These are phyloP conservation scores for Aotus griseimembra DNA, from an alignment of 2,797 vertebrate genomes.

Conservation along the genomic window DNA sequence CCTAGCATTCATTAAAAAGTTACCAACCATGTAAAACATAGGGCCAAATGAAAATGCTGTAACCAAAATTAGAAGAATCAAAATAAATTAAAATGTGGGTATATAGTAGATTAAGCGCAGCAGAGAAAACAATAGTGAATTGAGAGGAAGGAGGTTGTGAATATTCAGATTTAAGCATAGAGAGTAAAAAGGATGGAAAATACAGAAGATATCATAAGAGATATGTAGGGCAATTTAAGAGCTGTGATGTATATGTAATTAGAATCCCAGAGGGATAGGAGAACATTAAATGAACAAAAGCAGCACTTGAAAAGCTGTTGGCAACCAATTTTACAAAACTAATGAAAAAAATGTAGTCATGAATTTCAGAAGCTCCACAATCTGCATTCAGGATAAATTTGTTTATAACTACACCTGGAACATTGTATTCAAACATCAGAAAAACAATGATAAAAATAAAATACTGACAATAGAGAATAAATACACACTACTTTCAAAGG, in stretches of 20 bases:
- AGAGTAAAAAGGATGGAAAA: conserved; percentile 9
- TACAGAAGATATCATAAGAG: not conserved
- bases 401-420: not conserved
- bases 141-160: not conserved
- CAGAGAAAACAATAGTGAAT: conserved; percentile 2
- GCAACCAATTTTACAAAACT: conserved; percentile 40
- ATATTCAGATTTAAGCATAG: conserved; percentile 5
- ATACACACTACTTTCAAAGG: conserved; percentile 4
- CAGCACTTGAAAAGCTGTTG: not conserved
- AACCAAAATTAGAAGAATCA: conserved; percentile 3
- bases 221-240: conserved; percentile 4
- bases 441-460: conserved; percentile 21
- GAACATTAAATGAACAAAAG: conserved; percentile 9
- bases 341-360: not conserved
- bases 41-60: conserved; percentile 30
- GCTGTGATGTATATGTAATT: not conserved
- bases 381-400: not conserved
- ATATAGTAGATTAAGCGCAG: not conserved
- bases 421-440: not conserved
- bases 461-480: conserved; percentile 26
- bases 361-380: conserved; percentile 29
- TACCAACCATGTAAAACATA: not conserved
- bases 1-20: conserved; percentile 47
- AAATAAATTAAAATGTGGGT: conserved; percentile 32
- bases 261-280: not conserved